Base-by-base conservation (phyloP, 1,140 invertebrate species). In the Pomacea maculata region DNA sequence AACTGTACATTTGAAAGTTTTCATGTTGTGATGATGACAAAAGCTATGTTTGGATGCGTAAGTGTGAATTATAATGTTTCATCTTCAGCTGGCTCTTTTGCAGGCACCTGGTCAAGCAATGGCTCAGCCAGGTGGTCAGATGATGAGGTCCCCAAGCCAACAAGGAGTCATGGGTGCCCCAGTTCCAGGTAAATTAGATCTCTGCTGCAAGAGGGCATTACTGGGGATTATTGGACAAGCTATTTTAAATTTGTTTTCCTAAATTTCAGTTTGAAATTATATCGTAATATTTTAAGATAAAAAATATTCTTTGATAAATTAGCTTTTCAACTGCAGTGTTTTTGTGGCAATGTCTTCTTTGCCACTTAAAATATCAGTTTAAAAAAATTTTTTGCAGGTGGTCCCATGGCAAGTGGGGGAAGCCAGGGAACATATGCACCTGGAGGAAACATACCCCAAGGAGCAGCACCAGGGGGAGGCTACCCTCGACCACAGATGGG, bases 101-200 rank as follows among this genome's bases (percentile, higher is more conserved):
- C 78, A 87, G 87, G 84, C 87, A 5, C 86, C 86, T 72, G 86
- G 84, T 55, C 87, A 87, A 78, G 54, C 45, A 21, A 79, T 73
- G 75, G 76, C 75, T 25, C 82, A 80, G 55, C 74, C 75, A 25
- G 85, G 79, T 25, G 70, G 83, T 55, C 83, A 83, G 76, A 86
- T 85, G 76, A 88, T 87, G 85, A 83, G 85, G 70, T 82, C 84
- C 14, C 80, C 86, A 21, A 80, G 81, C 21, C 84, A 80, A 52
- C 85, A 87, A 80, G 83, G 84, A n/a, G 84, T 82, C 71, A 84
- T 85, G 67, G 85, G 84, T 78, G 79, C 78, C 5, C 77, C 67
- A 21, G 70, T 78, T 21, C 81, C 73, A 72, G 84, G 84, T 84
- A 76, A 73, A 67, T 17, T 65, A 17, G 45, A 54, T 25, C 3